phyloP scores from a whole-genome alignment of 2,797 vertebrate species.

The Bovichtus variegatus region DNA sequence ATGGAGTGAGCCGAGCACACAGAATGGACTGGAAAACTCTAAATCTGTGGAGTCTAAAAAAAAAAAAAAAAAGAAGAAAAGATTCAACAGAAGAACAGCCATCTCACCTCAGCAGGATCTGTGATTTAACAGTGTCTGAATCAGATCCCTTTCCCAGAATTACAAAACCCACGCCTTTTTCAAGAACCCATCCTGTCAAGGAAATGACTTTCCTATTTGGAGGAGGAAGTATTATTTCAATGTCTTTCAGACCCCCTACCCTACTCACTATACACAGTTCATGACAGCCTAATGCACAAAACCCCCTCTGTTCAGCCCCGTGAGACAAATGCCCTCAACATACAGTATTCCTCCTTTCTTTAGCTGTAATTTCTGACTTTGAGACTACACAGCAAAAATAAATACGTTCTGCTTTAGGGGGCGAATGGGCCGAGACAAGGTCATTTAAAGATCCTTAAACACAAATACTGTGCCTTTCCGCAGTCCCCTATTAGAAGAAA shows the following conservation, averaged over 20 bases:
- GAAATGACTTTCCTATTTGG: slow-evolving; percentile 68
- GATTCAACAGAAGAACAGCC: slow-evolving; percentile 36
- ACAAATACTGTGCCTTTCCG: slow-evolving; percentile 7
- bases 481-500: slow-evolving; percentile 19
- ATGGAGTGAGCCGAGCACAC: slow-evolving; percentile 55
- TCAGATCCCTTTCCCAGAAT: slow-evolving; percentile 63
- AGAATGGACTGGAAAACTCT: slow-evolving; percentile 32
- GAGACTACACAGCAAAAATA: slow-evolving; percentile 45
- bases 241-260: slow-evolving; percentile 68
- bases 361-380: slow-evolving; percentile 43
- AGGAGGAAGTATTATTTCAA: slow-evolving; percentile 63
- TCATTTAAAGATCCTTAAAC: slow-evolving; percentile 42
- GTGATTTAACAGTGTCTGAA: slow-evolving; percentile 71
- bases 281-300: slow-evolving; percentile 66
- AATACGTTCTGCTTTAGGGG: slow-evolving; percentile 40
- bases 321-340: slow-evolving; percentile 56
- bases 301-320: slow-evolving; percentile 58
- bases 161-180: slow-evolving; percentile 49
- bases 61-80: slow-evolving; percentile 12
- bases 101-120: slow-evolving; percentile 65
- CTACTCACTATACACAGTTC: slow-evolving; percentile 45
- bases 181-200: slow-evolving; percentile 69
- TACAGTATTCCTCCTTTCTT: slow-evolving; percentile 19
- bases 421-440: slow-evolving; percentile 60
- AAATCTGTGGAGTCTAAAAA: slow-evolving; percentile 12